Evolutionary conservation across 2,888 invertebrate species (phyloP), one percentile per base, ranked within the genome.

Genomic region (Bellardia bayeri): DNA sequence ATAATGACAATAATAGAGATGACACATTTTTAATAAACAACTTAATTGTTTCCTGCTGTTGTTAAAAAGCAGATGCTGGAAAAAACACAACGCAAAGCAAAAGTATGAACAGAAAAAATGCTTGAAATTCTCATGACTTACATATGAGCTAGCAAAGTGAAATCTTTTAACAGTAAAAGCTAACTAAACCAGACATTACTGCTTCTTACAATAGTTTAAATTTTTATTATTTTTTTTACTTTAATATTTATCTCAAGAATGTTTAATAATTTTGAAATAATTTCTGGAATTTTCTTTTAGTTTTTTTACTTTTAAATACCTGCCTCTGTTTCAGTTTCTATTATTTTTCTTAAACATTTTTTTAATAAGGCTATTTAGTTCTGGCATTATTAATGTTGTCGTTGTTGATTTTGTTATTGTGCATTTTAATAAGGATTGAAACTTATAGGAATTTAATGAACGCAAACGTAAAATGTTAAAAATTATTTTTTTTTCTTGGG

Each of bases 391-490:
- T 40, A 64, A 40, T 64, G 16, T 40, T 9, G 16, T 40, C 3
- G 37, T 63, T n/a, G 3, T 8, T 63, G 33, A 14, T 40, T 16
- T 64, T 16, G 16, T 64, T 64, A 2, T 64, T 37, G 2, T 64
- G n/a, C 40, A 11, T n/a, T 11, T 61, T 61, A 37, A 61, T 61
- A 61, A 61, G 61, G 33, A 13, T 13, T 33, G 14, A 14, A 61
- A 61, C 14, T 61, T 33, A 61, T 64, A 40, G 2, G 14, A 13
- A 61, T 40, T 64, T 64, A 64, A 40, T 40, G n/a, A 64, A 64
- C 40, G 64, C 5, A 64, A 40, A 64, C 11, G 16, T n/a, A 9
- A 64, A 54, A 71, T 7, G 6, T 40, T 23, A 37, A 40, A 40
- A 23, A 71, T 56, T 56, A 23, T 49, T 58, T 58, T 56, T 37